These are phyloP conservation scores for Trematocara marginatum DNA, from an alignment of 2,113 vertebrate genomes.

Conservation along the genomic window DNA sequence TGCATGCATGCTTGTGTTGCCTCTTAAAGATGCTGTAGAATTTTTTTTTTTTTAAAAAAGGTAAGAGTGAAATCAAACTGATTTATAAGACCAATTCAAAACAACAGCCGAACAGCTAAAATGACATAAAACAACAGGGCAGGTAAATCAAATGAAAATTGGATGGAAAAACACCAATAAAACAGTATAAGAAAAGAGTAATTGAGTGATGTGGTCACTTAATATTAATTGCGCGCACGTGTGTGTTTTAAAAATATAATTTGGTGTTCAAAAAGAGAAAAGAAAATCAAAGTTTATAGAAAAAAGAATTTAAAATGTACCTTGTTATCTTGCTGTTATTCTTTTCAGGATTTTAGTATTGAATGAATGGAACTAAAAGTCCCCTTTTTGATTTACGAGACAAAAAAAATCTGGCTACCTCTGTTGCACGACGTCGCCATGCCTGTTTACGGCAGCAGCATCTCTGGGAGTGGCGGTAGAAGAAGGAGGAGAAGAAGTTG, in stretches of 20 bases:
- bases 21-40: background rate
- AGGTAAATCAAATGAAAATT: background rate
- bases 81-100: background rate
- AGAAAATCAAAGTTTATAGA: background rate
- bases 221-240: background rate
- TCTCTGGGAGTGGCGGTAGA: background rate
- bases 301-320: background rate
- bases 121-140: background rate
- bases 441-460: constrained; percentile 37
- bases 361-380: background rate
- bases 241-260: background rate
- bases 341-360: background rate
- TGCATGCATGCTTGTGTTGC: background rate
- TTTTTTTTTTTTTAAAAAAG: background rate
- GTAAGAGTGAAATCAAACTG: background rate
- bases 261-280: background rate
- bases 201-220: background rate
- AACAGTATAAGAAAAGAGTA: background rate
- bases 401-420: background rate
- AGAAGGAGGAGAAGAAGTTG: constrained; percentile 15
- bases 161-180: background rate
- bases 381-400: background rate
- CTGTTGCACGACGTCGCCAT: background rate
- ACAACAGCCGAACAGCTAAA: background rate
- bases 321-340: background rate